Evolutionary conservation across 2,797 vertebrate species (phyloP), one percentile per base, ranked within the genome.

Genomic region (Onychomys arenicola): DNA sequence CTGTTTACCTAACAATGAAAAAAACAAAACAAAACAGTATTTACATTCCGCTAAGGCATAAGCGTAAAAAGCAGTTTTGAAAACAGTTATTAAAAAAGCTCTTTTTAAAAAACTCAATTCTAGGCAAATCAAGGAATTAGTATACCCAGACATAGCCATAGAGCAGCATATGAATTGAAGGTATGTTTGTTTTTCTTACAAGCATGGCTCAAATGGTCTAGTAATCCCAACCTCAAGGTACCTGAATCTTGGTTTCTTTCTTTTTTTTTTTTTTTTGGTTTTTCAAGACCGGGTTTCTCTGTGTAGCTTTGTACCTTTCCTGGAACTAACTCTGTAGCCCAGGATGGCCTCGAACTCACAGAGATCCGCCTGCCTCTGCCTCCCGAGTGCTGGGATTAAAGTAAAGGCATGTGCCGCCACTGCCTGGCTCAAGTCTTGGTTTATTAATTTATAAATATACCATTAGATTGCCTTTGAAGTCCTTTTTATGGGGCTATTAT

Each of bases 381-480:
- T 55, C 52, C 13, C 14, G 14, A 55, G 52, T 55, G 52, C 52
- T 55, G 52, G 14, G 52, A 55, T 55, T 55, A 55, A 55, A 55
- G 52, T 55, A 55, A 55, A 55, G 52, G 52, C 14, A 0, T 55
- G 14, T 1, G 13, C 52, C 5, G 13, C 52, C 52, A 55, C 52
- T 14, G 14, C 52, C 52, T 16, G 52, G 52, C 52, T 55, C 52
- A 55, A 34, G 43, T 52, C 34, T 63, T 78, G 11, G 52, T 61
- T 55, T 91, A 27, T 80, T 77, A 81, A 93, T 88, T 90, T 95
- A 89, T 52, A 67, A 67, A 91, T 89, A 78, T 69, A 96, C 7
- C 25, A 10, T 83, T 92, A 96, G 88, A 89, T 11, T 65, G 17
- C 32, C 37, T 92, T 49, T 40, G 46, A 87, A 88, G 25, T 86